phyloP scores from a whole-genome alignment of 1,140 invertebrate species.

The Heliconius hewitsoni region DNA sequence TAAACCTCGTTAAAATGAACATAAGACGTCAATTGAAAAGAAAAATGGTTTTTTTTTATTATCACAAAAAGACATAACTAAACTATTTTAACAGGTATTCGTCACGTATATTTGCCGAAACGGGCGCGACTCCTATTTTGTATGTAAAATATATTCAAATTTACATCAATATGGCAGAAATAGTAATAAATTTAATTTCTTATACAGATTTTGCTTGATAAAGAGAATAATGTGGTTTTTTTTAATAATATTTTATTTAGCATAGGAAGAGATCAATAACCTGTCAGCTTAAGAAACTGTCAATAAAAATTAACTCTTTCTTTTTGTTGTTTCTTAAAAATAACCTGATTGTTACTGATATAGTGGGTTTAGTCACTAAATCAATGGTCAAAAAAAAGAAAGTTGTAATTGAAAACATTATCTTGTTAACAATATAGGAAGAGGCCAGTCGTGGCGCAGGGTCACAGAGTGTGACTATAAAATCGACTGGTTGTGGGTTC shows the following conservation, averaged over 20 bases:
- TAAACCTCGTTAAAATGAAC: background rate
- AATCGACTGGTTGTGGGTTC: no score
- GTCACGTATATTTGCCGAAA: constrained; percentile 6
- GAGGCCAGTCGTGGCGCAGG: no score
- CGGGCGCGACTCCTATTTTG: background rate
- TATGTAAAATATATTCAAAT: constrained; percentile 4
- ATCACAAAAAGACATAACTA: background rate
- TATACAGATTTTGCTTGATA: background rate
- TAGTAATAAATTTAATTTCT: background rate
- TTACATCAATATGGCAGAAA: background rate
- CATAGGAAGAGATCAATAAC: no score
- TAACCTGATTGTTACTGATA: no score
- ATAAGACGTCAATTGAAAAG: background rate
- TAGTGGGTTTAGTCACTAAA: background rate
- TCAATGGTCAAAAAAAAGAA: background rate
- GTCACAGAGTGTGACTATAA: no score
- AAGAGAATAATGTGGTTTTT: background rate
- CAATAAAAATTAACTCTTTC: no score
- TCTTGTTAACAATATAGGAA: background rate
- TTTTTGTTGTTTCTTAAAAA: no score
- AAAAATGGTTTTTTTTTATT: background rate
- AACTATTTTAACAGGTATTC: background rate
- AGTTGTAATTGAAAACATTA: background rate
- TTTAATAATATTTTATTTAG: background rate
- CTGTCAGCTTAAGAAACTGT: no score